These are phyloP conservation scores for Scomber colias DNA, from an alignment of 2,113 vertebrate genomes.

Conservation along the genomic window DNA sequence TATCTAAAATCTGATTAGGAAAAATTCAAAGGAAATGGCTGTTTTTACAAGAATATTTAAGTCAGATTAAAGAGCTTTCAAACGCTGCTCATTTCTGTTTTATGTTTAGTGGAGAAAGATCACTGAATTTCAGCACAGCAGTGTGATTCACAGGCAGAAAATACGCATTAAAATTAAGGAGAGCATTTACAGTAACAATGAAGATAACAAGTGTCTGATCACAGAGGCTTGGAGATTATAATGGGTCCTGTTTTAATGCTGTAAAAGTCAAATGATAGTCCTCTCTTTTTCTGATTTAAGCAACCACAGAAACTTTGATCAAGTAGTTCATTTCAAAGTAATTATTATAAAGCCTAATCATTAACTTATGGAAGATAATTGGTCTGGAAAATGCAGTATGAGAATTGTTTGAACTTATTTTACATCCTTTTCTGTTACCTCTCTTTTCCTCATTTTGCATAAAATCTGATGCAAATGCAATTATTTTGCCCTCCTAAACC, in stretches of 20 bases:
- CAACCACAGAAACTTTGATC: slow-evolving; percentile 66
- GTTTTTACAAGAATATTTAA: slow-evolving; percentile 60
- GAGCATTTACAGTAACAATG: slow-evolving; percentile 53
- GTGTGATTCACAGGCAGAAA: slow-evolving; percentile 46
- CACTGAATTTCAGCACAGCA: slow-evolving; percentile 20
- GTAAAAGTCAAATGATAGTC: slow-evolving; percentile 64
- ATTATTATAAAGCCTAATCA: slow-evolving; percentile 58
- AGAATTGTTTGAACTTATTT: slow-evolving; percentile 21
- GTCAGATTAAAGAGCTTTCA: slow-evolving; percentile 72
- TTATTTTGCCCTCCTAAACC: background rate
- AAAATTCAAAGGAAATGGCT: slow-evolving; percentile 28
- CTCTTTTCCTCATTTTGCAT: background rate
- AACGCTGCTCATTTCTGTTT: slow-evolving; percentile 69
- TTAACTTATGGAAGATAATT: slow-evolving; percentile 47
- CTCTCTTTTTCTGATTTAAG: slow-evolving; percentile 41
- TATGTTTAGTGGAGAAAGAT: slow-evolving; percentile 48
- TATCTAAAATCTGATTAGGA: slow-evolving; percentile 60
- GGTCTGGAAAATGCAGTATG: slow-evolving; percentile 34
- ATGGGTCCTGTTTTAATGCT: slow-evolving; percentile 57
- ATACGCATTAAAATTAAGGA: slow-evolving; percentile 59
- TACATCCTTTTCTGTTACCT: slow-evolving; percentile 7
- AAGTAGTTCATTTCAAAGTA: slow-evolving; percentile 47
- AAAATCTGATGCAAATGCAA: background rate
- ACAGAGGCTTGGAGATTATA: slow-evolving; percentile 49
- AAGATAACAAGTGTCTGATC: slow-evolving; percentile 63